Evolutionary conservation across 1,140 invertebrate genomes (phyloP), one percentile per base, ranked within the genome.

Genomic region (Drosophila insularis): DNA sequence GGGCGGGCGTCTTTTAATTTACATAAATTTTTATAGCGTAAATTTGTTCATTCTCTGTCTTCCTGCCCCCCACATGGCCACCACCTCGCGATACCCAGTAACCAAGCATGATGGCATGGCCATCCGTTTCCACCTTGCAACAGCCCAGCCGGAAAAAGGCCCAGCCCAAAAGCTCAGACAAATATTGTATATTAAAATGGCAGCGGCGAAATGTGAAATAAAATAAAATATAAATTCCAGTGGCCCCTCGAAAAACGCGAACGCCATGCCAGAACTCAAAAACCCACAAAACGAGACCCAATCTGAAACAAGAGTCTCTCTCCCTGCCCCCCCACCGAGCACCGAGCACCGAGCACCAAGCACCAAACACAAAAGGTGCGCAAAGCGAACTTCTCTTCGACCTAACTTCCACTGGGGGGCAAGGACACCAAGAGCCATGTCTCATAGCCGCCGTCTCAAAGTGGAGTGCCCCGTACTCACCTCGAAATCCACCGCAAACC

Each of bases 1-100:
- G n/a, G n/a, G n/a, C n/a, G 54, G 69, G 63, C 67, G 53, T 77
- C 53, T 67, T 78, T 78, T 76, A 81, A 86, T 79, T 81, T 87
- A 35, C 71, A 87, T 87, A 79, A 68, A 81, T 86, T 81, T 79
- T 75, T 53, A 69, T 68, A 59, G 67, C 70, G 66, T 75, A 62
- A 69, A 71, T 77, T 80, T 74, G 53, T 43, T 59, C 10, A 50
- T 35, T 14, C 4, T 39, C 10, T 46, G 27, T 11, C 39, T 64
- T 64, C 40, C 21, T 35, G n/a, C n/a, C n/a, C n/a, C n/a, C n/a
- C n/a, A n/a, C n/a, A n/a, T n/a, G n/a, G n/a, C 5, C 8, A 4
- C 6, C 43, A 1, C 43, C 14, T 17, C 14, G n/a, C n/a, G n/a
- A n/a, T n/a, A n/a, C n/a, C 27, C 27, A 27, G 27, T 27, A 1